Base-by-base conservation (phyloP, 1,140 invertebrate species). In the Solen grandis region DNA sequence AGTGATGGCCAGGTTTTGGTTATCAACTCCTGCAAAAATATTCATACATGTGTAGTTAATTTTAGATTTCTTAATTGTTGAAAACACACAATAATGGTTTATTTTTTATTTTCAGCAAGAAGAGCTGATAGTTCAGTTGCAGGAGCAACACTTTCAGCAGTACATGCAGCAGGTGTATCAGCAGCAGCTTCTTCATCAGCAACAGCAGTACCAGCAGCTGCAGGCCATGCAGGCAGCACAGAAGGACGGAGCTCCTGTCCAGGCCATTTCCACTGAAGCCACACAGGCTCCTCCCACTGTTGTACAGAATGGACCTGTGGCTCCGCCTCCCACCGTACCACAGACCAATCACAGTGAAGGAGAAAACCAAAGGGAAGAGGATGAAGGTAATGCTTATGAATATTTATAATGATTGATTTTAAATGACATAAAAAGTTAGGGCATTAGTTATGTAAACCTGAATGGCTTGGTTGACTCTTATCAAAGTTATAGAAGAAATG, bases 81-180 rank as follows among this genome's bases (percentile, higher is more conserved):
- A n/a, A n/a, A n/a, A n/a, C n/a, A n/a, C n/a, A n/a, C n/a, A n/a
- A n/a, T n/a, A n/a, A n/a, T n/a, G 13, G 57, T 35, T 22, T 75
- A 68, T 70, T 72, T 72, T 66, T 54, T 36, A 50, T 68, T 88
- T 87, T 25, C 90, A 99, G 93, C 98, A 99, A 94, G 97, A 96
- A 1, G 94, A 97, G 63, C 93, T 99, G 22, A 97, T 99, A 65
- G 94, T 95, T 59, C 98, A 99, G 88, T 91, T 99, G 50, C 98
- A 99, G 93, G 97, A 99, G 85, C 97, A 99, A 87, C 98, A 99
- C 93, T 99, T 99, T 90, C 97, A 99, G 89, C 97, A 99, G 89
- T 99, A 99, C 89, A 98, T 99, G 95, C 96, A 98, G 88, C 97
- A 96, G 84, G 90, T 96, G 10, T 94, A 95, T 84, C 94, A 95